Conservation (phyloP, 1,140 invertebrate genomes). For the Lithobius niger region DNA sequence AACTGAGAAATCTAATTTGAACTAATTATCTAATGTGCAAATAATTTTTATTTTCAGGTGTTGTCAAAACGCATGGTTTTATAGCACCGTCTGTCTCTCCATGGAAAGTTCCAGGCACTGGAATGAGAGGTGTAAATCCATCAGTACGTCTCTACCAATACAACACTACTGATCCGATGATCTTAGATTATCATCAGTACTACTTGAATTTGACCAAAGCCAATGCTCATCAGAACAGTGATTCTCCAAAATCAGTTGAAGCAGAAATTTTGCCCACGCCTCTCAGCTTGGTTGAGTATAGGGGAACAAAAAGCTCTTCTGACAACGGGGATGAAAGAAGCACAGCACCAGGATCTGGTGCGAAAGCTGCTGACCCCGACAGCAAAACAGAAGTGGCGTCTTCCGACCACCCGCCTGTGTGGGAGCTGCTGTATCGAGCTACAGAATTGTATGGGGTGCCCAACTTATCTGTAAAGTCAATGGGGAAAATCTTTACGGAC, state of each 20-base stretch:
- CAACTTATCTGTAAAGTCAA: neutral
- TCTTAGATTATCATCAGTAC: constrained; percentile 3
- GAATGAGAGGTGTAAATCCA: constrained; percentile 3
- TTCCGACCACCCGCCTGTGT: neutral
- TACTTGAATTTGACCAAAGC: neutral
- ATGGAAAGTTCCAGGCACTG: neutral
- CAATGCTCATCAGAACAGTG: too few relatives aligned
- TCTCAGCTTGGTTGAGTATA: neutral
- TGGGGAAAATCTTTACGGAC: neutral
- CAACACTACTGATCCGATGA: neutral
- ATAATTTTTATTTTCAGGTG: neutral
- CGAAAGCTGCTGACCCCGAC: too few relatives aligned
- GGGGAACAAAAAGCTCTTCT: neutral
- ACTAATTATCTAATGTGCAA: too few relatives aligned
- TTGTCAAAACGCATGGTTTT: neutral
- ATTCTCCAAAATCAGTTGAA: too few relatives aligned
- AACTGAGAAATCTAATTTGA: too few relatives aligned
- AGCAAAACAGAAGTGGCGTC: too few relatives aligned
- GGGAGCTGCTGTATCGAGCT: neutral
- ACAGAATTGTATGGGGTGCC: neutral
- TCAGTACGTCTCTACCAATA: neutral
- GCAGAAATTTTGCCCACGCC: neutral
- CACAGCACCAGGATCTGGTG: neutral
- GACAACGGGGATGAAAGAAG: neutral
- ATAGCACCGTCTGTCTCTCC: constrained; percentile 4